Percentiles rank a stretch among this genome's conserved stretches.
These are phyloP conservation scores for Argynnis bischoffii DNA, from an alignment of 2,888 invertebrate species.

Conservation along the genomic window DNA sequence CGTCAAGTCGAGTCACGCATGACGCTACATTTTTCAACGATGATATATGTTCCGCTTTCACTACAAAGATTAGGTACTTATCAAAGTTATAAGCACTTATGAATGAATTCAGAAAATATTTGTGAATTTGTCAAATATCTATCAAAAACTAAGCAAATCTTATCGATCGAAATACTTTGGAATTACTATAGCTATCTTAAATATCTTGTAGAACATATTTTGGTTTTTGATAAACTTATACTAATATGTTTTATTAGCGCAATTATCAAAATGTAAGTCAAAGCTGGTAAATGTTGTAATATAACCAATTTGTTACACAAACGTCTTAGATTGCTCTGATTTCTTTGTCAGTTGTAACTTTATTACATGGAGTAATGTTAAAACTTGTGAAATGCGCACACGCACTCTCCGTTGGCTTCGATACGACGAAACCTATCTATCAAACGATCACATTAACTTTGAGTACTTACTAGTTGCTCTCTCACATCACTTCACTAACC, in stretches of 20 bases:
- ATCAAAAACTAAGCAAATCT: no score
- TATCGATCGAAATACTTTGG: no score
- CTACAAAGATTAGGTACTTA: conserved; percentile 26
- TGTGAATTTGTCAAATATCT: no score
- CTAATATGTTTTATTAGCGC: no score
- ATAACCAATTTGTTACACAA: conserved; percentile 7
- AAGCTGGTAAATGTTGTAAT: conserved; percentile 1
- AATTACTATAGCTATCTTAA: no score
- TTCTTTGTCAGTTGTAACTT: conserved; percentile 14
- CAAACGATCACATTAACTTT: conserved; percentile 8
- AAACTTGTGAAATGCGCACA: conserved; percentile 16
- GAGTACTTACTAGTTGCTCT: conserved; percentile 8
- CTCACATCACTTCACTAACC: conserved; percentile 17
- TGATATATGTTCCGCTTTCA: conserved; percentile 40
- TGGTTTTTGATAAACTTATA: neutral
- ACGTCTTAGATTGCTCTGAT: conserved; percentile 7
- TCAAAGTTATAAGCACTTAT: conserved; percentile 18
- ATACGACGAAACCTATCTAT: conserved; percentile 18
- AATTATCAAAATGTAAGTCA: neutral
- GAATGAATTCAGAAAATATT: neutral
- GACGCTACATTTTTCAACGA: conserved; percentile 39
- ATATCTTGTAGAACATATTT: no score
- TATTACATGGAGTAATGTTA: conserved; percentile 8
- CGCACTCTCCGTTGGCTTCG: conserved; percentile 11
- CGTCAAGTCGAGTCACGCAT: conserved; percentile 37